Conservation (phyloP, 2,113 vertebrate genomes). For the Lycocorax pyrrhopterus region DNA sequence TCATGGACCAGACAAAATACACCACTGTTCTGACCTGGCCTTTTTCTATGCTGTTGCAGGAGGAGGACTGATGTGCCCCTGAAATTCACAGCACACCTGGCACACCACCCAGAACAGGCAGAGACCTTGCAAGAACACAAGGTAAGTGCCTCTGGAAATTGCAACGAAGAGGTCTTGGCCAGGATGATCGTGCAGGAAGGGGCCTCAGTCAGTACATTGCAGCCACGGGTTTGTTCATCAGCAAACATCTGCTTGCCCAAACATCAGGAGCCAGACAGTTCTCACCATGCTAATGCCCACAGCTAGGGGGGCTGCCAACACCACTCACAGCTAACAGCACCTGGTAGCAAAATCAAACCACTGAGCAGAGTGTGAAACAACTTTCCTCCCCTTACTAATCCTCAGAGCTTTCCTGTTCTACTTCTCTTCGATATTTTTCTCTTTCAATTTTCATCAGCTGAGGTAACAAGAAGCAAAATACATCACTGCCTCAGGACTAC, state of each 20-base stretch:
- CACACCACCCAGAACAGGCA: fast-evolving
- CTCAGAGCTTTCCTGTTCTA: background rate
- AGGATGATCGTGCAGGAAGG: background rate
- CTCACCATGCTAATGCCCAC: background rate
- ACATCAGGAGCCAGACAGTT: background rate
- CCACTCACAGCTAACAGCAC: background rate
- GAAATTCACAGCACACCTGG: background rate
- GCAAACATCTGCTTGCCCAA: background rate
- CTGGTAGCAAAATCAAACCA: background rate
- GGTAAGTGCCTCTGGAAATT: background rate
- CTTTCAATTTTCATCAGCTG: background rate
- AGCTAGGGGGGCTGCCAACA: background rate
- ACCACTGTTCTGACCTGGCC: background rate
- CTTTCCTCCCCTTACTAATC: background rate
- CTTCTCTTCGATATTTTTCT: background rate
- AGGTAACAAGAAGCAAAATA: background rate
- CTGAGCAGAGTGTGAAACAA: background rate
- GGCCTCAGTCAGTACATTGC: background rate
- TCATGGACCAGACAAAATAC: background rate
- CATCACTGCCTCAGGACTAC: background rate
- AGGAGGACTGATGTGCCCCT: background rate
- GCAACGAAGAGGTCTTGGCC: background rate
- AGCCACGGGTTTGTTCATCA: background rate
- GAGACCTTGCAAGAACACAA: background rate
- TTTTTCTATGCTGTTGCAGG: background rate